Evolutionary conservation across 2,888 invertebrate genomes (phyloP), one percentile per base, ranked within the genome.

Genomic region (Lottia gigantea): DNA sequence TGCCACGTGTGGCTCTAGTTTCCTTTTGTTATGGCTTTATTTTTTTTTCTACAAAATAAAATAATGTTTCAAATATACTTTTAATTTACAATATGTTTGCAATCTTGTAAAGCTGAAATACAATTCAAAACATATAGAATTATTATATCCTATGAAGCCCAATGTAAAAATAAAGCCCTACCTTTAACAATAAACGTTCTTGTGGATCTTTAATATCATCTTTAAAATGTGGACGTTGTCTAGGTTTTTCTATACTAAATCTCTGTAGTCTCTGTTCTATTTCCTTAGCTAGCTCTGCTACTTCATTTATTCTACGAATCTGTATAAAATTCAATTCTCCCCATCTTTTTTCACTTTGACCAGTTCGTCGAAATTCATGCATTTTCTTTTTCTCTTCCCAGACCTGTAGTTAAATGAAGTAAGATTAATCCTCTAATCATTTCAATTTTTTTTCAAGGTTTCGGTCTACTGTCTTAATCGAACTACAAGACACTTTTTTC

Each of bases 261-360:
- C 82, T 70, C 1, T 89, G 83, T 7, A 96, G 90, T 0, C 95
- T 91, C 26, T 81, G 73, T 16, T 90, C 91, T 62, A 97, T 88
- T 78, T 97, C 96, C 0, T 90, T 88, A 1, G 94, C 91, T 71
- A 96, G 86, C 31, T 92, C 91, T 80, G 93, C 91, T 64, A 87
- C 87, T 80, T 87, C 86, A 49, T 76, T 80, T 23, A 87, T 80
- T 55, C 84, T 68, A 31, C 78, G 74, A 46, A 83, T 80, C 76
- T 87, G 86, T 47, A 87, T 79, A 75, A 80, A 85, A 70, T 83
- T 77, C 23, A 76, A 76, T 67, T 74, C 74, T 25, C 84, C 81
- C 86, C 86, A 87, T 26, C 85, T 87, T 82, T 93, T 92, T 16
- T 88, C 87, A 19, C 75, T 78, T n/a, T 81, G 78, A 19, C 88